Percentiles rank a stretch among this genome's conserved stretches.
These are phyloP conservation scores for Mirza zaza DNA, from an alignment of 2,113 vertebrate genomes.

Conservation along the genomic window DNA sequence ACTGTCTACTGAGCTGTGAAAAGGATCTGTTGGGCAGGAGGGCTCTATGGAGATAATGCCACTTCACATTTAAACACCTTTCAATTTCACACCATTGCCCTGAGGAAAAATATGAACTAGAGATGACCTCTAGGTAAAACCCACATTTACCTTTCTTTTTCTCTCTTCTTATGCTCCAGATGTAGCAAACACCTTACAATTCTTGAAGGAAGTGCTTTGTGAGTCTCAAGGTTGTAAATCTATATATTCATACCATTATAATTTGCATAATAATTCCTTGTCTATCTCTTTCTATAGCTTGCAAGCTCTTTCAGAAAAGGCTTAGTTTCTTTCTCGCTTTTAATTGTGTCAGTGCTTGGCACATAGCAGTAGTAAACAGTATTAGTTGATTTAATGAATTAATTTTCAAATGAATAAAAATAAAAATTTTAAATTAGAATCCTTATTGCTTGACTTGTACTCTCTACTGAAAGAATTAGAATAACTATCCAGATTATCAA, in stretches of 20 bases:
- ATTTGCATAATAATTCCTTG: neutral
- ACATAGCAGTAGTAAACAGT: neutral
- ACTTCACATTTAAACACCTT: conserved; percentile 53
- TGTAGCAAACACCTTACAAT: neutral
- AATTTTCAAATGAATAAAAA: neutral
- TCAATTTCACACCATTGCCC: conserved; percentile 35
- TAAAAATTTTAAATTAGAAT: neutral
- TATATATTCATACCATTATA: neutral
- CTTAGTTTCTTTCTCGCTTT: neutral
- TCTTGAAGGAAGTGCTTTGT: neutral
- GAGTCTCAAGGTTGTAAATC: neutral
- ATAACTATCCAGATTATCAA: neutral
- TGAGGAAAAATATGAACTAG: conserved; percentile 41
- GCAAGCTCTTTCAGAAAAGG: neutral
- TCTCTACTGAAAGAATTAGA: neutral
- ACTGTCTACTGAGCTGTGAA: conserved; percentile 50
- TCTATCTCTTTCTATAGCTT: neutral
- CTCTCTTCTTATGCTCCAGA: neutral
- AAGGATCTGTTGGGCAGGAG: neutral
- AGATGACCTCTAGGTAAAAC: neutral
- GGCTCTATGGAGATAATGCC: conserved; percentile 47
- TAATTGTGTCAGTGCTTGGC: neutral
- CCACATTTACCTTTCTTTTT: neutral
- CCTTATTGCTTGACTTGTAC: neutral
- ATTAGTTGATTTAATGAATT: neutral